Evolutionary conservation across 2,797 vertebrate genomes (phyloP).

Genomic region (Gymnoscopelus braueri): DNA sequence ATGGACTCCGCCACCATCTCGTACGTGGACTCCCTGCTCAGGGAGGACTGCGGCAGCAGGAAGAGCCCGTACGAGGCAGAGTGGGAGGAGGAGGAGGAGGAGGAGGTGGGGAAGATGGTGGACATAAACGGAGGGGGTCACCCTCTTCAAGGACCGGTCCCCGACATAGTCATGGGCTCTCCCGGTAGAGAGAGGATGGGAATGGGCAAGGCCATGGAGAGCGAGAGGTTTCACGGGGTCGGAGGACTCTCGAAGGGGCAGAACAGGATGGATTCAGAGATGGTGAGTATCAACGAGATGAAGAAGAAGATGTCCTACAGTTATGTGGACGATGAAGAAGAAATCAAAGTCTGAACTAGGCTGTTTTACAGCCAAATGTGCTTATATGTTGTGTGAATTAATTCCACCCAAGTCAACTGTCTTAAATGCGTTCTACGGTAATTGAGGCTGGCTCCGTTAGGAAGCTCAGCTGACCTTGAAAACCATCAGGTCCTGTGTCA

Average conservation of each 20-base stretch:
- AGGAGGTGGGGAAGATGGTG: neutral
- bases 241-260: conserved; percentile 62
- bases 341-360: conserved; percentile 90
- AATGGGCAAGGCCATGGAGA: conserved; percentile 68
- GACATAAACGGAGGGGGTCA: conserved; percentile 50
- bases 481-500: conserved; percentile 11
- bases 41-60: conserved; percentile 71
- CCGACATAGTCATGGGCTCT: conserved; percentile 56
- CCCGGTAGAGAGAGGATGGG: conserved; percentile 46
- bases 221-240: conserved; percentile 79
- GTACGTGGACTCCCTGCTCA: conserved; percentile 77
- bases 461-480: conserved; percentile 7
- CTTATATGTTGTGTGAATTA: conserved; percentile 29
- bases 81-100: conserved; percentile 66
- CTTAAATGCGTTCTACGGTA: conserved; percentile 6
- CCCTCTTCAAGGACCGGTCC: conserved; percentile 52
- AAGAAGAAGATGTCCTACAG: conserved; percentile 80
- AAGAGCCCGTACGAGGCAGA: conserved; percentile 68
- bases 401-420: conserved; percentile 32
- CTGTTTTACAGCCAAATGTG: conserved; percentile 9
- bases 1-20: conserved; percentile 76
- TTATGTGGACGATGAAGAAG: conserved; percentile 88
- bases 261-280: conserved; percentile 55
- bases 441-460: conserved; percentile 48
- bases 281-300: conserved; percentile 39